Evolutionary conservation across 2,888 invertebrate species (phyloP).

Genomic region (Bembecia ichneumoniformis): DNA sequence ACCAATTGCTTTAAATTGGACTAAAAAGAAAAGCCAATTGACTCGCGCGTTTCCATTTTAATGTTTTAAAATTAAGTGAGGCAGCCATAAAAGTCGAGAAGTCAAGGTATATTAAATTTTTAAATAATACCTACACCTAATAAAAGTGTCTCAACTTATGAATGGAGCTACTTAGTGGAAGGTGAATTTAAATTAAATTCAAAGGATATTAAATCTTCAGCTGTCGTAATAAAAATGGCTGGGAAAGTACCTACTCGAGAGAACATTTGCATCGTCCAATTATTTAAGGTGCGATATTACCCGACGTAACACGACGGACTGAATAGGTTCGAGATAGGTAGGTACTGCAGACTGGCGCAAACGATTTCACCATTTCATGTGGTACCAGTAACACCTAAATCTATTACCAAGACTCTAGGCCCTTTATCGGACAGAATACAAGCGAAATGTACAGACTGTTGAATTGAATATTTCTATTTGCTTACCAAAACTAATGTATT

Average conservation of each 20-base stretch:
- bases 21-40: too few species aligned
- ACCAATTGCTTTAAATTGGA: too few species aligned
- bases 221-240: slow-evolving; percentile 39
- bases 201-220: slow-evolving; percentile 3
- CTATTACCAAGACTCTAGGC: slow-evolving; percentile 20
- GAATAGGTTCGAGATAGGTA: not conserved
- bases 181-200: not conserved
- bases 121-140: not conserved
- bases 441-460: too few species aligned
- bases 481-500: too few species aligned
- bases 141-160: not conserved
- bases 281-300: slow-evolving; percentile 23
- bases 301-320: not conserved
- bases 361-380: slow-evolving; percentile 36
- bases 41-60: too few species aligned
- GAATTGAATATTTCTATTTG: too few species aligned
- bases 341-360: slow-evolving; percentile 7
- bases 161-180: not conserved
- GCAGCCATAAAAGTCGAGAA: not conserved
- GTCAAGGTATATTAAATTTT: not conserved
- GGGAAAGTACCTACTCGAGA: slow-evolving; percentile 5
- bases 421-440: too few species aligned
- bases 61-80: too few species aligned
- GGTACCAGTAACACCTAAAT: slow-evolving; percentile 22
- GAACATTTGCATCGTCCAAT: slow-evolving; percentile 45